phyloP scores from a whole-genome alignment of 2,113 vertebrate genomes.

The Dasypus novemcinctus region DNA sequence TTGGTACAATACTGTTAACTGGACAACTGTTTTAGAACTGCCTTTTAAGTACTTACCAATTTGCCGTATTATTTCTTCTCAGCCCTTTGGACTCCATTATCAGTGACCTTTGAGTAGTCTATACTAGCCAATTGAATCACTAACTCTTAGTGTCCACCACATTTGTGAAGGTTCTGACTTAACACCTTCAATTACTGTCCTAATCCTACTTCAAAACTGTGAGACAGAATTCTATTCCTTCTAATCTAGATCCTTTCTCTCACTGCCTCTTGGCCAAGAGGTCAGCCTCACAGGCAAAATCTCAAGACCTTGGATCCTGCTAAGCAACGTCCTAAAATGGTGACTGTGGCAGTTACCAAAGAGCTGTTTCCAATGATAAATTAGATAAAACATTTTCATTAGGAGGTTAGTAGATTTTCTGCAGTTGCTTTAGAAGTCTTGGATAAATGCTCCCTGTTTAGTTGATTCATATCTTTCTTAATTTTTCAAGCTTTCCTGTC shows the following conservation, averaged over 20 bases:
- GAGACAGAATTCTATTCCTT: not conserved
- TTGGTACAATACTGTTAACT: not conserved
- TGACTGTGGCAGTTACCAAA: not conserved
- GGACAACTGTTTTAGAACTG: not conserved
- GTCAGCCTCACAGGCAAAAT: not conserved
- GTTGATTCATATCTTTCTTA: slow-evolving; percentile 47
- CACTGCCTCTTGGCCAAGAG: not conserved
- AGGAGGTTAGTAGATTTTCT: slow-evolving; percentile 45
- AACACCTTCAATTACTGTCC: not conserved
- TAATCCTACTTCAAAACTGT: slow-evolving; percentile 13
- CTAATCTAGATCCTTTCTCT: not conserved
- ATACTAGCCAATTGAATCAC: not conserved
- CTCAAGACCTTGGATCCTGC: not conserved
- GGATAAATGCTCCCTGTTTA: slow-evolving; percentile 49
- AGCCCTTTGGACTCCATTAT: not conserved
- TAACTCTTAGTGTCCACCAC: not conserved
- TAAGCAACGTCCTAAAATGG: slow-evolving; percentile 30
- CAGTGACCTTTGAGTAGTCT: not conserved
- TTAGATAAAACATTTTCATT: slow-evolving; percentile 57
- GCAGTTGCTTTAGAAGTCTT: slow-evolving; percentile 52
- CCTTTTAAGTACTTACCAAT: not conserved
- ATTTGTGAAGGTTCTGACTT: slow-evolving; percentile 2
- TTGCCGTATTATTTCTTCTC: not conserved
- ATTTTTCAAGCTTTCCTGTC: slow-evolving; percentile 53
- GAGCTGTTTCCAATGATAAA: slow-evolving; percentile 39